Evolutionary conservation across 2,113 vertebrate genomes (phyloP).

Genomic region (Cyanoramphus novaezelandiae): DNA sequence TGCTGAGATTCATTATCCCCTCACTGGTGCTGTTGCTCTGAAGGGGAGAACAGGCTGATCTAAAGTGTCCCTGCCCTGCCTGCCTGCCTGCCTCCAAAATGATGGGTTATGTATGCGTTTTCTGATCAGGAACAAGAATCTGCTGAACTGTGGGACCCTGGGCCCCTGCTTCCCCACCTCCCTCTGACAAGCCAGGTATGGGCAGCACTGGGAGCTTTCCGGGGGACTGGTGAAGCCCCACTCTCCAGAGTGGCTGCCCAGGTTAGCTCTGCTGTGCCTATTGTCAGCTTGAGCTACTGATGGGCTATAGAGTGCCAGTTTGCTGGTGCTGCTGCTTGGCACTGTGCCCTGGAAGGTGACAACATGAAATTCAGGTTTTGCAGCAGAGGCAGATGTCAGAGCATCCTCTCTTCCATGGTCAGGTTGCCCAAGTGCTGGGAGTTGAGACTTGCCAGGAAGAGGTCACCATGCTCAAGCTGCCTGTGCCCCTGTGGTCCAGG

Average conservation of each 20-base stretch:
- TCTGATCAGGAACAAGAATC: not conserved
- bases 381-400: not conserved
- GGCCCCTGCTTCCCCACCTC: not conserved
- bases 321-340: not conserved
- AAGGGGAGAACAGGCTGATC: too few species aligned
- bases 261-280: not conserved
- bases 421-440: not conserved
- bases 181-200: not conserved
- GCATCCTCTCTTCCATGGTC: accelerated
- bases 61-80: not conserved
- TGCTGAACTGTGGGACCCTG: not conserved
- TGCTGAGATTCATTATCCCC: not conserved
- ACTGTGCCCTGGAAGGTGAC: accelerated
- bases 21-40: not conserved
- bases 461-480: too few species aligned
- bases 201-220: not conserved
- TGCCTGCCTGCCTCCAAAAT: not conserved
- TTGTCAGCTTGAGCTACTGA: too few species aligned
- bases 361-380: not conserved
- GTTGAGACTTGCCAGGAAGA: too few species aligned
- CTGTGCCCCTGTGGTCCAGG: accelerated
- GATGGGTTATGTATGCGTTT: not conserved
- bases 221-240: not conserved
- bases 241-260: not conserved
- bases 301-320: accelerated